Evolutionary conservation across 2,113 vertebrate species (phyloP).

Genomic region (Dicerorhinus sumatrensis): DNA sequence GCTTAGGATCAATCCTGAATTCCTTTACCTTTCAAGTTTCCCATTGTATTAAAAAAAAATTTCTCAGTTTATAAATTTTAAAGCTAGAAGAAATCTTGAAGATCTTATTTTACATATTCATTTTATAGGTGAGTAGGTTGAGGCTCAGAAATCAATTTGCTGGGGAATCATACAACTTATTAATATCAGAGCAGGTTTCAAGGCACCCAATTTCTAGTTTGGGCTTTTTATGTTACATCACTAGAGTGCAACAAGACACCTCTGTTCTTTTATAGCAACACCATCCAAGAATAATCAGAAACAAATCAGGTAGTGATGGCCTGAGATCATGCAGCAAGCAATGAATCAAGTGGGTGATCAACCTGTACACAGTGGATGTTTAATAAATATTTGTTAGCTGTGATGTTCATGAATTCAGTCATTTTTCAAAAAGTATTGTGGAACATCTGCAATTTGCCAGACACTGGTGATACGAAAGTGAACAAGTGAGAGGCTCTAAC

Average conservation of each 20-base stretch:
- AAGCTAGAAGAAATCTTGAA: neutral
- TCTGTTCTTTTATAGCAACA: neutral
- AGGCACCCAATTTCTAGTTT: neutral
- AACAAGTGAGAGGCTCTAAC: neutral
- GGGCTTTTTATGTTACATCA: neutral
- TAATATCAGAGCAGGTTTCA: neutral
- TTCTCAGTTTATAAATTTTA: neutral
- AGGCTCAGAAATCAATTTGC: constrained; percentile 37
- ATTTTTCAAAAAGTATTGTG: constrained; percentile 10
- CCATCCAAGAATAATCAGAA: neutral
- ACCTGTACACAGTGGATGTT: neutral
- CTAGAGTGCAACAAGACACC: neutral
- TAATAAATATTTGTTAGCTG: neutral
- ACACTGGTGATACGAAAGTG: neutral
- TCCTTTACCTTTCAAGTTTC: constrained; percentile 1
- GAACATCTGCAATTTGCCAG: neutral
- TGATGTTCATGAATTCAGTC: constrained; percentile 5
- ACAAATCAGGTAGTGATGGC: neutral
- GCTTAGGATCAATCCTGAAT: neutral
- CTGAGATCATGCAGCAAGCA: neutral
- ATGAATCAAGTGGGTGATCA: neutral
- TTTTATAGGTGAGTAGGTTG: neutral
- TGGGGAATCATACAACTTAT: neutral
- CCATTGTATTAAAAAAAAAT: constrained; percentile 18
- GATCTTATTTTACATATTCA: constrained; percentile 5